Conservation (phyloP, 2,888 invertebrate species). For the Stenoptilia bipunctidactyla region DNA sequence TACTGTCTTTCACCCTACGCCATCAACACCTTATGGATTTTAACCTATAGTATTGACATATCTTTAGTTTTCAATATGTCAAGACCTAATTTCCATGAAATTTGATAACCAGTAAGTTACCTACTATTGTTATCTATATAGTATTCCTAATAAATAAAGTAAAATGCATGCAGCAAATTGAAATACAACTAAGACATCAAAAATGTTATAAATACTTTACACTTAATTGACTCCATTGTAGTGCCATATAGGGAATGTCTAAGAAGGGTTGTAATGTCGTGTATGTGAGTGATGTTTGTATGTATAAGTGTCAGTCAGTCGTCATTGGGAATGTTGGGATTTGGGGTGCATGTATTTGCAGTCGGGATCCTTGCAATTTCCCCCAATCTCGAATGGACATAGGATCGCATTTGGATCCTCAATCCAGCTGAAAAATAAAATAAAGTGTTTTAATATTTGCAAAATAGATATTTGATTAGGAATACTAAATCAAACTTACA, state of each 20-base stretch:
- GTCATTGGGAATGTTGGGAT: slow-evolving; percentile 36
- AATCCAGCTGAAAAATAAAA: slow-evolving; percentile 49
- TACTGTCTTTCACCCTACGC: no score
- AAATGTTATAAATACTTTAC: slow-evolving; percentile 44
- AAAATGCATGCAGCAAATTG: slow-evolving; percentile 4
- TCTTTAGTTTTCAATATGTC: no score
- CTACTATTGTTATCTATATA: no score
- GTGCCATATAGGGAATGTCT: slow-evolving; percentile 20
- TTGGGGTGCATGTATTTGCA: slow-evolving; percentile 64
- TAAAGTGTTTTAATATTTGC: slow-evolving; percentile 4
- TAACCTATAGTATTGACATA: no score
- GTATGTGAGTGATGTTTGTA: slow-evolving; percentile 21
- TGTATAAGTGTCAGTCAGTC: slow-evolving; percentile 19
- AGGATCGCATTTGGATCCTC: slow-evolving; percentile 61
- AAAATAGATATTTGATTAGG: neutral
- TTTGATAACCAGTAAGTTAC: no score
- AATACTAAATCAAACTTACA: slow-evolving; percentile 31
- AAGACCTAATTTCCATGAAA: no score
- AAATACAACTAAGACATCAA: slow-evolving; percentile 12
- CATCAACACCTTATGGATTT: no score
- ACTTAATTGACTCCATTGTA: slow-evolving; percentile 42
- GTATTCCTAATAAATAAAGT: no score
- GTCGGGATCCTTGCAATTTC: slow-evolving; percentile 61
- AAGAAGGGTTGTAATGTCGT: slow-evolving; percentile 15
- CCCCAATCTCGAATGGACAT: slow-evolving; percentile 62